Percentiles rank a stretch among this genome's conserved stretches.
phyloP scores from a whole-genome alignment of 2,113 vertebrate species.

The Cryptotis parvus region DNA sequence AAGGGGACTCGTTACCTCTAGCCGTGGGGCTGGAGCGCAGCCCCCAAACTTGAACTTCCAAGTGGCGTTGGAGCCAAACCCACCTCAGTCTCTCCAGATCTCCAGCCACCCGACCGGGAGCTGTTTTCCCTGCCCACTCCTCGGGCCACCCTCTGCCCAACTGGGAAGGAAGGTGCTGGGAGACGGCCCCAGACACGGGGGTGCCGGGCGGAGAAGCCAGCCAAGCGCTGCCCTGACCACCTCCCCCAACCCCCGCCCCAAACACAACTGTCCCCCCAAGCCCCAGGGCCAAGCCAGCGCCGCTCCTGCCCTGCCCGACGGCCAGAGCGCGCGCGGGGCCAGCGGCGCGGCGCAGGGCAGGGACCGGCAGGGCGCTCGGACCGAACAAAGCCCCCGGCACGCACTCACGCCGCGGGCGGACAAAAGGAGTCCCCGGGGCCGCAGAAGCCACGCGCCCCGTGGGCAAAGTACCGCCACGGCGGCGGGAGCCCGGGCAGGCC shows the following conservation, averaged over 20 bases:
- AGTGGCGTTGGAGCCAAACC: constrained; percentile 49
- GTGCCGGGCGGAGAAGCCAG: no score
- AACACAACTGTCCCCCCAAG: constrained; percentile 68
- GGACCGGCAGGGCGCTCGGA: constrained; percentile 57
- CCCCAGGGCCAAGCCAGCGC: neutral
- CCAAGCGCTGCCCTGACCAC: neutral
- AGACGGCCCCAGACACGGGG: no score
- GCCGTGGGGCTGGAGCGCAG: neutral
- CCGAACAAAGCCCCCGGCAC: constrained; percentile 80
- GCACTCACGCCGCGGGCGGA: constrained; percentile 79
- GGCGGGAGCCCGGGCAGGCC: neutral
- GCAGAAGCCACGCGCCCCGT: constrained; percentile 62
- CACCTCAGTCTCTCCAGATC: constrained; percentile 59
- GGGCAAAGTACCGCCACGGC: constrained; percentile 64
- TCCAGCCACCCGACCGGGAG: neutral
- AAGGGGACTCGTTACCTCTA: neutral
- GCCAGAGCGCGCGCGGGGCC: neutral
- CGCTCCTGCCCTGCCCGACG: constrained; percentile 52
- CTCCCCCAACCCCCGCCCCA: constrained; percentile 35
- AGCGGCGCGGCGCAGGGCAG: constrained; percentile 43
- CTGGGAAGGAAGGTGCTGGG: no score
- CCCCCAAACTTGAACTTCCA: constrained; percentile 78
- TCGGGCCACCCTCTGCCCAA: neutral
- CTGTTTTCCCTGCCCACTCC: neutral
- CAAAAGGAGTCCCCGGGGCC: constrained; percentile 80